Evolutionary conservation across 2,113 vertebrate genomes (phyloP), one percentile per base, ranked within the genome.

Genomic region (Alaudala cheleensis): DNA sequence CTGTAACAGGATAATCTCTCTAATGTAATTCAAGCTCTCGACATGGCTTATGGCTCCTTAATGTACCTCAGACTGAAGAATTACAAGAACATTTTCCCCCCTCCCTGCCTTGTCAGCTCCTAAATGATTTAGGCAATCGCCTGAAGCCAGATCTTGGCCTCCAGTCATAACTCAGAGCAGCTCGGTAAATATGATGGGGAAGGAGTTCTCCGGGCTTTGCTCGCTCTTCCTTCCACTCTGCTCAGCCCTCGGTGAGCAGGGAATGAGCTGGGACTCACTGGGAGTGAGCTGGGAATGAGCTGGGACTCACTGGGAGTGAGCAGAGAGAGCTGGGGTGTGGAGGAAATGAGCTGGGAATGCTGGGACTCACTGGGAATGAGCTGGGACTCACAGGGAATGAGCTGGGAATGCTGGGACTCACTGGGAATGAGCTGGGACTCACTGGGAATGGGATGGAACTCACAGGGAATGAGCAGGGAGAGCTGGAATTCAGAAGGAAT

Each of bases 11-110:
- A 98, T 98, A 98, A 98, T 98, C 98, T 98, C 98, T 97, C 96
- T 98, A 98, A 98, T 98, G 98, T 98, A 98, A 98, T 98, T 98
- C 98, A 98, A 98, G 98, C 97, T 98, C 98, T 98, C 96, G 98
- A 98, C 98, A 98, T 98, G 98, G 98, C 98, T 98, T 98, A 98
- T 98, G 98, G 98, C 98, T 98, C 98, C 98, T 98, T 98, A 98
- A 98, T 98, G 98, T 98, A 98, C 98, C 98, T 98, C 97, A 98
- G 98, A 98, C 98, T 98, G 98, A 98, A 98, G 98, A 98, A 98
- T 98, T 98, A 98, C 97, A 98, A 98, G 98, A 98, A 98, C 98
- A 98, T 97, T 97, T 97, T 95, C 95, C 97, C 97, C 97, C 97
- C 97, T 97, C 96, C 97, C 97, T 95, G 95, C 97, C 97, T 98